A percentile compares a stretch with the other conserved stretches of the same genome.
Evolutionary conservation across 2,797 vertebrate genomes (phyloP).

Genomic region (Buphagus erythrorhynchus): DNA sequence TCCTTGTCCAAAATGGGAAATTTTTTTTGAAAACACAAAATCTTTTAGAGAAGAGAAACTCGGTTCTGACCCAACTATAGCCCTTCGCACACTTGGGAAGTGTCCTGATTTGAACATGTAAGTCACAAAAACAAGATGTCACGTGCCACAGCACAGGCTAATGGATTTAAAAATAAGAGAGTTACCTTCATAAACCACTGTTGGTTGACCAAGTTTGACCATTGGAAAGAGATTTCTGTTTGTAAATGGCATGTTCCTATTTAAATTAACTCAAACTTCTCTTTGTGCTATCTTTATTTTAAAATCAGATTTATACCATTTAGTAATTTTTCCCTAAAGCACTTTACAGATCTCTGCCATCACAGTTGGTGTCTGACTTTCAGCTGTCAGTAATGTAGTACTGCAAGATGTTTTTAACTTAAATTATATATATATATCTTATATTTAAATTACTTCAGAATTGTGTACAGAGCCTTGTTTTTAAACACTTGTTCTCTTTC

Average conservation of each 20-base stretch:
- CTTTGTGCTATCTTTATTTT: slow-evolving; percentile 29
- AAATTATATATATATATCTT: slow-evolving; percentile 24
- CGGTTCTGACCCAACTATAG: neutral
- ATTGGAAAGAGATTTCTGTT: neutral
- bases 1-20: neutral
- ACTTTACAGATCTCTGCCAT: slow-evolving; percentile 33
- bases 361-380: slow-evolving; percentile 62
- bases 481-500: slow-evolving; percentile 55
- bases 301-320: slow-evolving; percentile 33
- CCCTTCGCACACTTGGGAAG: neutral
- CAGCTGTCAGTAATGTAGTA: slow-evolving; percentile 44
- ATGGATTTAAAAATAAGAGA: neutral
- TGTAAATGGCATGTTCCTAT: neutral
- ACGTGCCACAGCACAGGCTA: neutral
- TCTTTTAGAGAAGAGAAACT: neutral
- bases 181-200: neutral
- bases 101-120: neutral
- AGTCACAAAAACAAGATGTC: neutral
- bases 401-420: slow-evolving; percentile 57
- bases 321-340: slow-evolving; percentile 46
- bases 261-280: slow-evolving; percentile 2
- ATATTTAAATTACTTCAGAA: slow-evolving; percentile 51
- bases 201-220: neutral
- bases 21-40: neutral
- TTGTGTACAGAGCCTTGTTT: slow-evolving; percentile 33